These are phyloP conservation scores for Diorhabda sublineata DNA, from an alignment of 1,140 invertebrate species.

Conservation along the genomic window DNA sequence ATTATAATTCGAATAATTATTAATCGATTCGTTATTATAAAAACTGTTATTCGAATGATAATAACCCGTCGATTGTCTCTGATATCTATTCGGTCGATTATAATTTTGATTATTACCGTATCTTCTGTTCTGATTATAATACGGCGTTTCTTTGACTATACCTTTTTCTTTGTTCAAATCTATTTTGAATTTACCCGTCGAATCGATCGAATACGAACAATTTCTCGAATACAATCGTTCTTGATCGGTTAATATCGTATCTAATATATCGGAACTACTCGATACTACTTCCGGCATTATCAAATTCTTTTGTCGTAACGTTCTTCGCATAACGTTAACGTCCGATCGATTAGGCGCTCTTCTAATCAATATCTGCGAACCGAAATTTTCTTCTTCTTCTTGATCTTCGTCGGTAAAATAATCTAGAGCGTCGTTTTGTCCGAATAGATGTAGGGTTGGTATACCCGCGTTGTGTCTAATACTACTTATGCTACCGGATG, in stretches of 20 bases:
- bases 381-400: slow-evolving; percentile 42
- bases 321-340: slow-evolving; percentile 45
- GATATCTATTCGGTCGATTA: not conserved
- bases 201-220: slow-evolving; percentile 54
- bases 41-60: not conserved
- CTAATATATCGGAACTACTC: slow-evolving; percentile 59
- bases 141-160: slow-evolving; percentile 3
- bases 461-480: slow-evolving; percentile 35
- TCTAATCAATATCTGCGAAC: slow-evolving; percentile 43
- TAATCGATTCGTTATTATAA: slow-evolving; percentile 6
- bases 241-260: slow-evolving; percentile 71
- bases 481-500: slow-evolving; percentile 8
- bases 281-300: slow-evolving; percentile 43
- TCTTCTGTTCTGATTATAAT: slow-evolving; percentile 7
- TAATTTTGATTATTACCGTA: not conserved
- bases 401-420: slow-evolving; percentile 59
- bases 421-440: slow-evolving; percentile 58
- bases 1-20: not conserved
- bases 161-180: slow-evolving; percentile 10
- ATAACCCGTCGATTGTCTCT: slow-evolving; percentile 9
- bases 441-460: slow-evolving; percentile 55
- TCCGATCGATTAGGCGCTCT: slow-evolving; percentile 48
- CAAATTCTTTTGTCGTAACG: slow-evolving; percentile 50
- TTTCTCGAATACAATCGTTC: slow-evolving; percentile 67
- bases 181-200: slow-evolving; percentile 39